Conservation (phyloP, 2,113 vertebrate species). For the Tyrannus savana region DNA sequence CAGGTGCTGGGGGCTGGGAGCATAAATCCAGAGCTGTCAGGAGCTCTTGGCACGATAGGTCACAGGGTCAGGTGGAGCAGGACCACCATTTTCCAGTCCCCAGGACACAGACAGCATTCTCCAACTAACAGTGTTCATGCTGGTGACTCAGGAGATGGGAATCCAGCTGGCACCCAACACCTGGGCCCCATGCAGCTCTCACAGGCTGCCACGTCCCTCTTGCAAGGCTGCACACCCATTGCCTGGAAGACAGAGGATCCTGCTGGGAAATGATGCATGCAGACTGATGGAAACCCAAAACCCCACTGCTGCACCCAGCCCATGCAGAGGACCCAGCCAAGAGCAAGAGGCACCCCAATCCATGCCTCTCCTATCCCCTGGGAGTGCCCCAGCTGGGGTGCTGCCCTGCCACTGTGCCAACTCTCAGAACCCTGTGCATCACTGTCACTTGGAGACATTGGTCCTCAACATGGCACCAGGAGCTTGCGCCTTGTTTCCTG, state of each 20-base stretch:
- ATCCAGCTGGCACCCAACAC: not conserved
- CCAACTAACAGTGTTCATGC: fast-evolving
- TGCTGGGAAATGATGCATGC: not conserved
- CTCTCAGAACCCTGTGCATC: not conserved
- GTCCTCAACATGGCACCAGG: not conserved
- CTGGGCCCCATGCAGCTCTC: not conserved
- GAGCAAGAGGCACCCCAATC: not conserved
- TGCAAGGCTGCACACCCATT: not conserved
- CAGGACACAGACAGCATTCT: fast-evolving
- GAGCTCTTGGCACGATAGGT: not conserved
- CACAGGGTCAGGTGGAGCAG: not conserved
- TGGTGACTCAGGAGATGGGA: slow-evolving; percentile 16
- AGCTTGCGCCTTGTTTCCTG: not conserved
- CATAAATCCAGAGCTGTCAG: slow-evolving; percentile 19
- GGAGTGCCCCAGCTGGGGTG: not conserved
- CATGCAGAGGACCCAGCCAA: not conserved
- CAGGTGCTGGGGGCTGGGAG: not conserved
- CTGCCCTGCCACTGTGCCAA: fast-evolving
- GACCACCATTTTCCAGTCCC: not conserved
- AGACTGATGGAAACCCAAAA: not conserved
- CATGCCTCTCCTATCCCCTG: not conserved
- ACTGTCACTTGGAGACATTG: no score
- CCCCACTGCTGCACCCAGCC: not conserved
- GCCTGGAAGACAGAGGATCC: not conserved
- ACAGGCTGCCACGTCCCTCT: not conserved